Percentiles rank a stretch among this genome's conserved stretches.
Conservation (phyloP, 2,113 vertebrate genomes). For the mouse (Mus musculus) region GRCm39 chr14:116580001-116580500, state of each 20-base stretch:
- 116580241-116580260: conserved; percentile 47
- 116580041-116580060: not conserved
- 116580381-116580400: not conserved
- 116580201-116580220: conserved; percentile 42
- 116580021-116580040: not conserved
- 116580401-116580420: not conserved
- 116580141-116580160: conserved; percentile 17
- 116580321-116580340: not conserved
- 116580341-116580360: not conserved
- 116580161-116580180: not conserved
- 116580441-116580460: not conserved
- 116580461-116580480: too few species aligned
- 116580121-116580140: not conserved
- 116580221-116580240: conserved; percentile 4
- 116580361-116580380: not conserved
- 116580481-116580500: not conserved
- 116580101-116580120: not conserved
- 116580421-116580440: not conserved
- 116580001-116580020: not conserved
- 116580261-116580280: not conserved
- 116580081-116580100: not conserved
- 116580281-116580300: not conserved
- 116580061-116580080: not conserved
- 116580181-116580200: not conserved
- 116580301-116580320: too few species aligned